A percentile compares a stretch with the other conserved stretches of the same genome.
Evolutionary conservation across 2,888 invertebrate genomes (phyloP).

Genomic region (Cataglyphis altisquamis): DNA sequence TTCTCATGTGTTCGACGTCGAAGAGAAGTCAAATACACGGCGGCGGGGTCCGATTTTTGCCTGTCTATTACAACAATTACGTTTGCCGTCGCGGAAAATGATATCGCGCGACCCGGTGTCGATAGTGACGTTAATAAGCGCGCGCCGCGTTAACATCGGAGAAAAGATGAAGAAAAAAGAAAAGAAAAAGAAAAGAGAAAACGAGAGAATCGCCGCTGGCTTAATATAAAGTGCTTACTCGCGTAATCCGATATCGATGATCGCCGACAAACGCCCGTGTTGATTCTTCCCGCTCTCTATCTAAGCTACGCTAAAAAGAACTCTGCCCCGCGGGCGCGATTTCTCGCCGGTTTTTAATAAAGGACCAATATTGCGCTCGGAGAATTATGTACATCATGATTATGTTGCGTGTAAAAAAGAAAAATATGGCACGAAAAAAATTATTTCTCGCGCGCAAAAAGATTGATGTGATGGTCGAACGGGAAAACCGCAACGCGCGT

Average conservation of each 20-base stretch:
- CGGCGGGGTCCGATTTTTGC: neutral
- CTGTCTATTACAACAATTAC: constrained; percentile 16
- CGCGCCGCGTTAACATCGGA: neutral
- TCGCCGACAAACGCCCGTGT: constrained; percentile 66
- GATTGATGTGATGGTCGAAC: neutral
- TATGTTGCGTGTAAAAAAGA: neutral
- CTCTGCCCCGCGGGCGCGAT: constrained; percentile 69
- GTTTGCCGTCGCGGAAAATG: neutral
- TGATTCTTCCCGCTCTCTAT: constrained; percentile 68
- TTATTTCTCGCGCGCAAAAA: constrained; percentile 17
- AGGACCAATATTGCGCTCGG: constrained; percentile 57
- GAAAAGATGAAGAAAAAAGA: neutral
- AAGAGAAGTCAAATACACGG: constrained; percentile 12
- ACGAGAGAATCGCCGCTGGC: constrained; percentile 49
- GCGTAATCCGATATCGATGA: constrained; percentile 82
- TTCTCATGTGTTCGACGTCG: neutral
- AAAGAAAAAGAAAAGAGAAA: constrained; percentile 20
- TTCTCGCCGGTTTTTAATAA: constrained; percentile 73
- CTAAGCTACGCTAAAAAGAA: constrained; percentile 66
- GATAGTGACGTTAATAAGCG: constrained; percentile 43
- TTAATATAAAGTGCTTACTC: constrained; percentile 80
- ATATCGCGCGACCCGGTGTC: neutral
- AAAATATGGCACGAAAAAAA: neutral
- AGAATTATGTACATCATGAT: neutral
- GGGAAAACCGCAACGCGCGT: constrained; percentile 47